Evolutionary conservation across 2,888 invertebrate genomes (phyloP), one percentile per base, ranked within the genome.

Genomic region (Folsomia candida): DNA sequence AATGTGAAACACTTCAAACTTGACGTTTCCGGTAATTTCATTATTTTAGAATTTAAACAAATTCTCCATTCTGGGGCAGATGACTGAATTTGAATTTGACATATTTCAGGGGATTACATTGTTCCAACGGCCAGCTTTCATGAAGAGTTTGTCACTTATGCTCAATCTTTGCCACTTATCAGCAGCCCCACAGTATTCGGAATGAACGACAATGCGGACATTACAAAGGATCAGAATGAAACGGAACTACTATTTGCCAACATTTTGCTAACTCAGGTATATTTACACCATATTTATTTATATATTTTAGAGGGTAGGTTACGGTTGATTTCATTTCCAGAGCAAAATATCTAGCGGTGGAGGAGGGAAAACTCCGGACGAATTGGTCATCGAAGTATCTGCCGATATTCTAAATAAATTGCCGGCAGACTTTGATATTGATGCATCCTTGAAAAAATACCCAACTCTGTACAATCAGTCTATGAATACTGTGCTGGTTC

Each of bases 201-300:
- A 14, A 92, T 96, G 88, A 90, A 96, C 83, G 88, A 92, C 71
- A 96, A 96, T 84, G 95, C 94, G 0, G 94, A 95, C 81, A 93
- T 96, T 80, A 90, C 92, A 81, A 93, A 94, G 82, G 94, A 96
- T 83, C 91, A 93, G 83, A 89, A 91, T 80, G 95, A 96, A 82
- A 92, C 93, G 0, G 87, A 88, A 79, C 87, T 90, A 73, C 82
- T 97, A 68, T 88, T 95, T 69, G 83, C 85, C 69, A 93, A 90
- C 20, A 88, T 90, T 18, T 83, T 92, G 68, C 83, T 91, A 3
- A 93, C 93, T 18, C 93, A 93, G 89, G 93, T 91, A 81, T 9
- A 9, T 22, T 26, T 60, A n/a, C n/a, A n/a, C n/a, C n/a, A n/a
- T n/a, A n/a, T n/a, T n/a, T n/a, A n/a, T n/a, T n/a, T n/a, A n/a